Conservation (phyloP, 2,888 invertebrate genomes). For the Amiota communis region DNA sequence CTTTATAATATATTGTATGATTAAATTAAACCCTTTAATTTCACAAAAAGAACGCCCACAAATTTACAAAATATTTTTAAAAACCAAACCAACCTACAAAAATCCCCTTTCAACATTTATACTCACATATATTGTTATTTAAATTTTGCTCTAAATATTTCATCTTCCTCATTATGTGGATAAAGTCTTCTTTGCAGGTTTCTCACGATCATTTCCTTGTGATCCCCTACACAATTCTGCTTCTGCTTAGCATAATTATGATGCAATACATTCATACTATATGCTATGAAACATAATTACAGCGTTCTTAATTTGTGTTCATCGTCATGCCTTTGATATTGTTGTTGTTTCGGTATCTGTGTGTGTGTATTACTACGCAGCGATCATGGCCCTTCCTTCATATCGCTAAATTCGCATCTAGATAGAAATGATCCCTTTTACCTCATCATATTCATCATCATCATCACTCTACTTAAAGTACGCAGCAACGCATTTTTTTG, state of each 20-base stretch:
- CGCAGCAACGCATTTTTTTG: constrained; percentile 31
- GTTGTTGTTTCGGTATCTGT: neutral
- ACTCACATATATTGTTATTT: constrained; percentile 51
- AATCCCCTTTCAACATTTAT: constrained; percentile 9
- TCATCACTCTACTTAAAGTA: constrained; percentile 49
- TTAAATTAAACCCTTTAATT: constrained; percentile 20
- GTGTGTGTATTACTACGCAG: neutral
- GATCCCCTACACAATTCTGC: constrained; percentile 27
- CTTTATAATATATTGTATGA: neutral
- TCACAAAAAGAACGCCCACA: constrained; percentile 56
- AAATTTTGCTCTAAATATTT: constrained; percentile 42
- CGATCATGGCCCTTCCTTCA: constrained; percentile 31
- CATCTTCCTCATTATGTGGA: too few relatives aligned
- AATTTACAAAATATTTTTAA: constrained; percentile 66
- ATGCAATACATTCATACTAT: neutral
- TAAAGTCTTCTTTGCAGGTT: constrained; percentile 32
- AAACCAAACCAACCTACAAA: constrained; percentile 60
- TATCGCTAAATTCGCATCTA: constrained; percentile 51
- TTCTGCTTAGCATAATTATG: neutral
- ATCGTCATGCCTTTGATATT: neutral
- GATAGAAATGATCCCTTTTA: constrained; percentile 51
- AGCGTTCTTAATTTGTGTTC: constrained; percentile 42
- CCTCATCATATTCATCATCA: too few relatives aligned
- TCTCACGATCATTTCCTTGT: constrained; percentile 52
- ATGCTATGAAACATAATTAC: constrained; percentile 55